Evolutionary conservation across 1,140 invertebrate species (phyloP), one percentile per base, ranked within the genome.

Genomic region (Magallana gigas): DNA sequence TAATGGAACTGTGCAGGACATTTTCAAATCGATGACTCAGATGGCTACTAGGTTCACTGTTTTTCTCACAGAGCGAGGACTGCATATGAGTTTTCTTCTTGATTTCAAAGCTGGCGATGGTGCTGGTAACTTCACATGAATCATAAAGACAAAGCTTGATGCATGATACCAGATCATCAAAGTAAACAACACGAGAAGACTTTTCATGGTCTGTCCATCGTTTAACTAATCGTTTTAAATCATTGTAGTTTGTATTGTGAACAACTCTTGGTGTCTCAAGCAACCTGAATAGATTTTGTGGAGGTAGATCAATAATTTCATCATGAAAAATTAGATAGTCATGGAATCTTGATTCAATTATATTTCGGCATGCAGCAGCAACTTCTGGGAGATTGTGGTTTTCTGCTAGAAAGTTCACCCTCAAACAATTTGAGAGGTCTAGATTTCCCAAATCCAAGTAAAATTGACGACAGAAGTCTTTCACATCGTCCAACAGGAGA

Each of bases 401-500:
- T 85, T 94, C 93, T 57, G 93, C 89, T 9, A 94, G 84, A 86
- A 93, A 93, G 57, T 90, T 89, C 11, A 94, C 87, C 59, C 93
- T 83, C 11, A 94, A 86, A 88, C 93, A 94, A 83, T 94, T 94
- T 12, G 90, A 87, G 3, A 94, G 88, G 86, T 94, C 93, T 16
- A 94, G 88, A 85, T 94, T 94, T 64, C 93, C 93, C 80, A 94
- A 89, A 59, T 92, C 93, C 8, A 93, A 71, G 81, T 93, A 93
- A 88, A 94, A 94, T 86, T 94, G 93, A 58, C 90, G 90, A 81
- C 94, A 94, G 68, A 92, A 94, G 18, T 94, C 94, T 86, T 93
- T 93, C 11, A 94, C 91, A 85, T 94, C 93, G 83, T 94, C 96
- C 88, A 98, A 96, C 85, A 99, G 95, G 90, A 94, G 88, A 90